Base-by-base conservation (phyloP, 2,888 invertebrate species). In the Drosophila prostipennis region DNA sequence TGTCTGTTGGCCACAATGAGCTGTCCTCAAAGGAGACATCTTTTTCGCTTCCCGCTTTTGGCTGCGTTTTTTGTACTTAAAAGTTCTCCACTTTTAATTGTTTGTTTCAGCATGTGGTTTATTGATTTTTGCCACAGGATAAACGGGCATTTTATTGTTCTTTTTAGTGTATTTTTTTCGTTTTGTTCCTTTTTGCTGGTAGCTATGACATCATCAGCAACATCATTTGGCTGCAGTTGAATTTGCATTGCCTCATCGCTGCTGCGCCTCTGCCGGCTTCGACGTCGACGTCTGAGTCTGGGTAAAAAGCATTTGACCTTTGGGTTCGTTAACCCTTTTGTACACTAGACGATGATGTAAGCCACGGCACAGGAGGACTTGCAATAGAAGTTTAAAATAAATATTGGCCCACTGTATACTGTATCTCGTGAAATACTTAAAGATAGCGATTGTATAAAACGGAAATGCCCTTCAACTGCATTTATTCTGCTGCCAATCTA, bases 141-240 rank as follows among this genome's bases (percentile, higher is more conserved):
- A 40, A 34, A 14, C 29, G 8, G 53, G 39, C 16, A 36, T 34
- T 48, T 14, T 26, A 16, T 43, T 16, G 42, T 42, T 26, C 11
- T 26, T 26, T 26, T 26, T 26, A 2, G 23, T 23, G 23, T 23
- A 23, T 23, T 42, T 2, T 10, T 5, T 4, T 11, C 13, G 19
- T 0, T 14, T 34, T 19, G 5, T 26, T 11, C 26, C 26, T 26
- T 6, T 39, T 51, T 23, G 10, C 42, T 58, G 67, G 69, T 79
- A 64, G 73, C 72, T 76, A 81, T 81, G 84, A 81, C 81, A 81
- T 84, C 84, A 83, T 80, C 69, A 37, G 42, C 43, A 49, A 51
- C 58, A 55, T 68, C 49, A 46, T 55, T 67, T 54, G 65, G 68
- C 49, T 58, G 69, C 69, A 49, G 42, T 67, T 68, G 58, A 19